Base-by-base conservation (phyloP, 92 coral and sea anemone genomes). In the Heliopora coerulea region DNA sequence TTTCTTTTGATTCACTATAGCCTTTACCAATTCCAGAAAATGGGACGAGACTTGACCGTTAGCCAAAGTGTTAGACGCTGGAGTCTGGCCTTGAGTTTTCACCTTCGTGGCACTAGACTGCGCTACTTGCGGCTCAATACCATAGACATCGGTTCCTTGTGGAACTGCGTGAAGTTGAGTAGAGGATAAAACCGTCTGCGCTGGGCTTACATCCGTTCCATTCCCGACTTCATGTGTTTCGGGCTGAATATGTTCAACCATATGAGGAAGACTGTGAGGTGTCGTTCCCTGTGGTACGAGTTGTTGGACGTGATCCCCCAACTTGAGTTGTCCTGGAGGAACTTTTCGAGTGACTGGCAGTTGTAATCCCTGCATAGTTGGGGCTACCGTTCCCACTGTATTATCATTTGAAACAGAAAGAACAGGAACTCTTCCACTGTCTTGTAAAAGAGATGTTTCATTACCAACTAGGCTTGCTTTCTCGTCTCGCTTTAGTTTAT, bases 401-500 rank as follows among this genome's bases (percentile, higher is more conserved):
- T 29, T 67, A 27, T 48, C 59, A 0, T 26, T 33, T 32, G 56
- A 37, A 4, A 5, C 6, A 37, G 42, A 37, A 37, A 37, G 42
- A 4, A 4, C 6, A 37, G 12, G 23, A 42, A 65, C 41, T 21
- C 40, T 49, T 6, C 32, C 72, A 26, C 46, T 65, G 12, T 40
- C 46, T 27, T 49, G 58, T 7, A 25, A 50, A 12, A 39, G 26
- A 41, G 49, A 5, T 39, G 30, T 65, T 24, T 48, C 29, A 30
- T 49, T 44, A 34, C 41, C 14, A 0, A 21, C 12, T 27, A n/a
- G 9, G 37, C 24, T 19, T 34, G 30, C 59, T 46, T 49, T 44
- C 23, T 44, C 58, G 59, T 67, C 74, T 44, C 74, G 57, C 54
- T 67, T 67, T 11, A 65, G 25, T 25, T 65, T 50, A 13, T 15